phyloP scores from a whole-genome alignment of 1,140 invertebrate species.

The Idris sp. region DNA sequence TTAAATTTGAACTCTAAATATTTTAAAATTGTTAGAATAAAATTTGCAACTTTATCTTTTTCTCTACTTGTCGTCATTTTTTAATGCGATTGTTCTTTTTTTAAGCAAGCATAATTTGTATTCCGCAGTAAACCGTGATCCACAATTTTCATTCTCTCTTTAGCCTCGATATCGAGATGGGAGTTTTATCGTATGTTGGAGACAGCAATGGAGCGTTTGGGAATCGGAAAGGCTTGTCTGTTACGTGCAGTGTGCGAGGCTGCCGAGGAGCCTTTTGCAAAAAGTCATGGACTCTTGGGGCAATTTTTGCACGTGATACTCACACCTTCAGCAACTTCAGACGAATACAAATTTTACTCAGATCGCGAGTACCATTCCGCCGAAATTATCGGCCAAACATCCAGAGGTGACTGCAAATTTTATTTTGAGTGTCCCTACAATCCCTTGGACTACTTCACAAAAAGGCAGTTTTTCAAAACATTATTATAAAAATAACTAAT shows the following conservation, averaged over 20 bases:
- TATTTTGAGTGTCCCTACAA: conserved; percentile 83
- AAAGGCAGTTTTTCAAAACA: conserved; percentile 16
- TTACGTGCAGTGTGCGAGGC: conserved; percentile 86
- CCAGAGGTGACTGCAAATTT: conserved; percentile 78
- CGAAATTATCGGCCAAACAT: conserved; percentile 80
- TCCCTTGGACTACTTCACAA: conserved; percentile 80
- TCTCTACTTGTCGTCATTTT: not conserved
- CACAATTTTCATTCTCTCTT: conserved; percentile 53
- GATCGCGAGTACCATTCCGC: conserved; percentile 85
- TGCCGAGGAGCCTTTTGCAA: conserved; percentile 82
- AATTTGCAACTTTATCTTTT: conserved; percentile 1
- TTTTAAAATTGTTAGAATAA: not conserved
- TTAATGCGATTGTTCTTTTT: conserved; percentile 2
- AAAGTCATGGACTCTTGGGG: conserved; percentile 82
- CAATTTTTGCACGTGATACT: conserved; percentile 84
- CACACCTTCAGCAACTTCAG: conserved; percentile 82
- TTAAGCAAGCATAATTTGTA: conserved; percentile 37
- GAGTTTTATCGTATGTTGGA: conserved; percentile 80
- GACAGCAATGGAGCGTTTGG: conserved; percentile 76
- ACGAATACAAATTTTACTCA: conserved; percentile 80
- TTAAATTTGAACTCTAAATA: too few relatives aligned
- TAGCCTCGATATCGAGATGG: conserved; percentile 74
- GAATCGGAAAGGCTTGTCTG: conserved; percentile 81
- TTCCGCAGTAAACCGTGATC: conserved; percentile 32
- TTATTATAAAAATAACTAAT: conserved; percentile 18